phyloP scores from a whole-genome alignment of 2,797 vertebrate genomes.

The Rachycentron canadum region DNA sequence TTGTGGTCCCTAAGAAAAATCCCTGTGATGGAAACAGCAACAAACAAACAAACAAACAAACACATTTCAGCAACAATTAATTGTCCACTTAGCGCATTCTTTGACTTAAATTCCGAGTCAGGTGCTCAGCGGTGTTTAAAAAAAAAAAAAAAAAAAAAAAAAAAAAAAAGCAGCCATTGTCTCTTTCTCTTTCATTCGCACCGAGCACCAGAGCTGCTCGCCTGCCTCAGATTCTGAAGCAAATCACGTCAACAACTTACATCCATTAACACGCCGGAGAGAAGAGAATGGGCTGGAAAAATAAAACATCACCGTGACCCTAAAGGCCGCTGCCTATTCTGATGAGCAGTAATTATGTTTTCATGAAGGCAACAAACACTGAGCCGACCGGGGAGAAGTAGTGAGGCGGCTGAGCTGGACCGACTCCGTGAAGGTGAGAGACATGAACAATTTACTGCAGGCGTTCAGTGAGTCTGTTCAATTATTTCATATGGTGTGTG shows the following conservation, averaged over 20 bases:
- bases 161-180: constrained; percentile 57
- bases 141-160: no score
- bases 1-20: constrained; percentile 36
- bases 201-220: constrained; percentile 25
- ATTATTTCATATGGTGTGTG: constrained; percentile 49
- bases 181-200: constrained; percentile 56
- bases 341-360: constrained; percentile 71
- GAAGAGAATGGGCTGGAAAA: constrained; percentile 39
- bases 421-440: constrained; percentile 45
- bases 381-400: constrained; percentile 18
- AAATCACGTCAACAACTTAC: constrained; percentile 66
- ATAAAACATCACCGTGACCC: constrained; percentile 60
- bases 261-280: constrained; percentile 61
- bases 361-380: constrained; percentile 51
- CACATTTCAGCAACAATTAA: constrained; percentile 65
- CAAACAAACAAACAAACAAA: constrained; percentile 45
- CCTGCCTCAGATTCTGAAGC: constrained; percentile 58
- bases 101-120: constrained; percentile 62
- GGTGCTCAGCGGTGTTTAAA: constrained; percentile 60
- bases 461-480: constrained; percentile 43
- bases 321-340: constrained; percentile 53
- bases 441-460: constrained; percentile 65
- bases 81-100: constrained; percentile 44
- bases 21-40: constrained; percentile 37
- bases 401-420: constrained; percentile 40